These are phyloP conservation scores for Andrena cerasifolii DNA, from an alignment of 1,140 invertebrate genomes.

Conservation along the genomic window DNA sequence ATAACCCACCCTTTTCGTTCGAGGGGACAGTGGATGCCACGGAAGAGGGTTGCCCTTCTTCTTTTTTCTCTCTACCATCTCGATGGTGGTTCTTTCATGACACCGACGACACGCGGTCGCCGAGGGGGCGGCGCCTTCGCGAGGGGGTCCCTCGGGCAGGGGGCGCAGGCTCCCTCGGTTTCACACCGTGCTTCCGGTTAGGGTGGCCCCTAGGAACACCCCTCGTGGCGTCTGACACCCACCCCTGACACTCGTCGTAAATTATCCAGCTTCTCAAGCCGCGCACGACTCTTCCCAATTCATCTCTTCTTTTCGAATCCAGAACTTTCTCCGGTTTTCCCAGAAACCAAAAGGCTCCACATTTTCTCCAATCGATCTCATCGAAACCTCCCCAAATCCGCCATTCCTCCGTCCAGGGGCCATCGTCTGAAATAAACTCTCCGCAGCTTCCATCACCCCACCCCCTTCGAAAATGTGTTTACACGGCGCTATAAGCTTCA, in stretches of 20 bases:
- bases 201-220: neutral
- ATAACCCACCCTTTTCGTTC: neutral
- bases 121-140: conserved; percentile 23
- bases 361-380: neutral
- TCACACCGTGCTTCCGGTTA: conserved; percentile 51
- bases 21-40: neutral
- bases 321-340: no score
- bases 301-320: conserved; percentile 2
- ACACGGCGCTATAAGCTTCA: conserved; percentile 45
- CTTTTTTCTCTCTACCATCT: neutral
- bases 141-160: neutral
- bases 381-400: neutral
- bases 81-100: neutral
- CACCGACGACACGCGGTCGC: conserved; percentile 32
- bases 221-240: no score
- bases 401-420: neutral
- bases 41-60: conserved; percentile 2
- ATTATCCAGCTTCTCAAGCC: conserved; percentile 26
- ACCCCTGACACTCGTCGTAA: conserved; percentile 24
- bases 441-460: no score
- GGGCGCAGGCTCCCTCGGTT: conserved; percentile 32
- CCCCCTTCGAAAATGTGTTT: conserved; percentile 34
- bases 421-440: conserved; percentile 29
- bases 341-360: no score
- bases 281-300: conserved; percentile 20